Base-by-base conservation (phyloP, 2,888 invertebrate species). In the Cryptocephalus primarius region DNA sequence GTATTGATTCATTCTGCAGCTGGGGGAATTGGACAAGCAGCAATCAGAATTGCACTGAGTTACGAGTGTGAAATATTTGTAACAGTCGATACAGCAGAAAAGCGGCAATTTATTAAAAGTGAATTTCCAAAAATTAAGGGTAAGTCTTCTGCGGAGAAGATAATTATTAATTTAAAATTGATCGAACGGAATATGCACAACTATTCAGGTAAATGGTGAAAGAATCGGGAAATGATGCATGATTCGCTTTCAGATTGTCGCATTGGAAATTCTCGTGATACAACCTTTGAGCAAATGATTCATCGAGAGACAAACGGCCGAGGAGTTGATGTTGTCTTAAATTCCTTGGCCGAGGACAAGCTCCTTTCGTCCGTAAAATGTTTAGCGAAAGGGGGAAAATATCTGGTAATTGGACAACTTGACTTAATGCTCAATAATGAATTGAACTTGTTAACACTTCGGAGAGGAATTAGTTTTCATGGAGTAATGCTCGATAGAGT, bases 301-400 rank as follows among this genome's bases (percentile, higher is more conserved):
- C 75, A 84, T 57, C 75, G 74, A 42, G 78, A 82, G 60, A 95
- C 95, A 0, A 75, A 83, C 8, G 94, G 95, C 9, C 75, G 76
- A 56, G 94, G 95, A 34, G 95, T 97, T 0, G 89, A 97, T 62
- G 72, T 94, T 45, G 87, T 96, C 10, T 71, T 92, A 8, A 97
- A 97, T 68, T 94, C 93, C 0, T 71, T 97, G 39, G 82, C 94
- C 1, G 94, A 91, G 61, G 94, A 96, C 40, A 95, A 95, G 68
- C 75, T 95, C 1, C 76, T 79, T 60, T 86, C 82, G 0, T 82
- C 82, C 0, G 65, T 81, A 0, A 71, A 80, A 3, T 83, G 83
- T 54, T 64, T 83, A 9, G 78, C 74, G 1, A 55, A 56, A 2
- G 72, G 75, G 1, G 83, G 90, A 8, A 73, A 82, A 48, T 91